phyloP scores from a whole-genome alignment of 2,113 vertebrate species.

The Orycteropus afer region DNA sequence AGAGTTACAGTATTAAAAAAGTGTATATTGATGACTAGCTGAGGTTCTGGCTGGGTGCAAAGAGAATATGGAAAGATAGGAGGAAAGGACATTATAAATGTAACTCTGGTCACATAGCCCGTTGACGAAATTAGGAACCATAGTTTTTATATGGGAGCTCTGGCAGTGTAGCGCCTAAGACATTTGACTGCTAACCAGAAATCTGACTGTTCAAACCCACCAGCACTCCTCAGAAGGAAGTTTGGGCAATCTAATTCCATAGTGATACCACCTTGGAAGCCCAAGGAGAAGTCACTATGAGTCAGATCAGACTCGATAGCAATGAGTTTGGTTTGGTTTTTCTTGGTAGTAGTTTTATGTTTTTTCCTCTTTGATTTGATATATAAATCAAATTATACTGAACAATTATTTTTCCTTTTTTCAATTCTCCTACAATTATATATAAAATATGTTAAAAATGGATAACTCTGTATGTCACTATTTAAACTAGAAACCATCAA shows the following conservation, averaged over 20 bases:
- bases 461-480: neutral
- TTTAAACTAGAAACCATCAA: neutral
- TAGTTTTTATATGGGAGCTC: too few species aligned
- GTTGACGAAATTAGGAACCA: neutral
- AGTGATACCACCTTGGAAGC: too few species aligned
- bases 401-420: neutral
- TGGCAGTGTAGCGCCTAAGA: too few species aligned
- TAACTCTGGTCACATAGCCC: neutral
- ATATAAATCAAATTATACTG: neutral
- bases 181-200: too few species aligned
- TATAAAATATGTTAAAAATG: neutral
- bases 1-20: neutral
- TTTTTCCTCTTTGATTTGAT: conserved; percentile 13
- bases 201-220: too few species aligned
- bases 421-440: neutral
- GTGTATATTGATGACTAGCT: neutral
- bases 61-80: neutral
- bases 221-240: too few species aligned
- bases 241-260: too few species aligned
- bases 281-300: too few species aligned
- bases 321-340: too few species aligned
- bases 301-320: too few species aligned
- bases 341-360: accelerated
- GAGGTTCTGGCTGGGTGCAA: neutral
- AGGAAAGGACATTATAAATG: neutral